Evolutionary conservation across 1,140 invertebrate species (phyloP), one percentile per base, ranked within the genome.

Genomic region (Drosophila sucinea): DNA sequence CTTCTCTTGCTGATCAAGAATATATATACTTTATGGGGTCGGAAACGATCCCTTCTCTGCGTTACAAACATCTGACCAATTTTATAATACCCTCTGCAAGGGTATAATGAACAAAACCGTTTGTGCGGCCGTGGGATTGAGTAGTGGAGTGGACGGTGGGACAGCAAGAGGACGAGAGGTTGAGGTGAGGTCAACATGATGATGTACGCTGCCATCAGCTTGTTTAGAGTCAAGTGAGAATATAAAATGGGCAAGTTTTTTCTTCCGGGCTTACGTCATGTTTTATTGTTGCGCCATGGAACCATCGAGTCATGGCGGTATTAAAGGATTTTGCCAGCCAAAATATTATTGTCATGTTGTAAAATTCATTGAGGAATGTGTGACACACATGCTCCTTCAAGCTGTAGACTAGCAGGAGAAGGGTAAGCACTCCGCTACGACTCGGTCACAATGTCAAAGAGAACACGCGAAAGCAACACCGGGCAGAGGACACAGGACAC

Each of bases 401-500:
- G 8, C 56, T 40, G 17, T 40, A 51, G 35, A 5, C 4, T 1
- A 62, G 32, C 44, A 23, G 51, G 10, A 67, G 57, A 51, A n/a
- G 55, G 23, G 30, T 33, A 71, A 57, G 38, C 64, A 55, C 44
- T 57, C 63, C 78, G 35, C 57, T 71, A 60, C 60, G 54, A 51
- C 40, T 71, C 77, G 83, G 79, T 86, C 76, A 79, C 79, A 86
- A 87, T 86, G 82, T 86, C 82, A 86, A 87, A 73, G 75, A 77
- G 82, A 77, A 77, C 67, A 82, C 68, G 69, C 75, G 78, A 61
- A 62, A 77, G 60, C 58, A 70, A 51, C 60, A 79, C 69, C 55
- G 35, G 55, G 56, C 51, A 70, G 11, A 23, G 35, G 35, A 38
- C 35, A 72, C 57, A 62, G n/a, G 5, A 61, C 17, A 17, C 17